Evolutionary conservation across 2,797 vertebrate genomes (phyloP), one percentile per base, ranked within the genome.

Genomic region (Carapus acus): DNA sequence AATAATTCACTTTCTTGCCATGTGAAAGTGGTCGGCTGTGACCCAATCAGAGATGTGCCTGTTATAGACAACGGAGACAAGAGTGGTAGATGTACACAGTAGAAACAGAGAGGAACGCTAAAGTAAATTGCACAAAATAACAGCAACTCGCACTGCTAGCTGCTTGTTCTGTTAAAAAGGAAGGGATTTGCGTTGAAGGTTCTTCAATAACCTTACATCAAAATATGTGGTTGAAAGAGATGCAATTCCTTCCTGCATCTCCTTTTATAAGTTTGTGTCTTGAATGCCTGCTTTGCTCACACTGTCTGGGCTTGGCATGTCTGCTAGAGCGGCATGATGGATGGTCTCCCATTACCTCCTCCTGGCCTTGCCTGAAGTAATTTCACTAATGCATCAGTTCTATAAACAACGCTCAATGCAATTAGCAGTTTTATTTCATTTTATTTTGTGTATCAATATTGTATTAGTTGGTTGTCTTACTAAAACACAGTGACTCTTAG

Each of bases 1-100:
- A 84, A 87, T 87, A 78, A 83, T 86, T 83, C 62, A 88, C 63
- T 46, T 43, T 21, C 29, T 57, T 64, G 22, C 44, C 39, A 47
- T 68, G 69, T 73, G 73, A 69, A 73, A 85, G 71, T 59, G 71
- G 62, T 67, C 59, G 68, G n/a, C n/a, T n/a, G 68, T 61, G 67
- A 66, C 49, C 58, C 48, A 67, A 43, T 21, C 15, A 29, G 37
- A 38, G 58, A 65, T 22, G 53, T 43, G 49, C 39, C 45, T 23
- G 19, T 34, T 59, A 37, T 17, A 38, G 23, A 50, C n/a, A 18
- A 51, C 38, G 27, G 21, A 19, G 39, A 13, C 9, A 29, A 33
- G 20, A 2, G 23, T 27, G 11, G 42, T 21, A 34, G 11, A 47
- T 19, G 11, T 8, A 7, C 6, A n/a, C 17, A 2, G 11, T 31